phyloP scores from a whole-genome alignment of 2,113 vertebrate genomes.

The Microtus richardsoni region DNA sequence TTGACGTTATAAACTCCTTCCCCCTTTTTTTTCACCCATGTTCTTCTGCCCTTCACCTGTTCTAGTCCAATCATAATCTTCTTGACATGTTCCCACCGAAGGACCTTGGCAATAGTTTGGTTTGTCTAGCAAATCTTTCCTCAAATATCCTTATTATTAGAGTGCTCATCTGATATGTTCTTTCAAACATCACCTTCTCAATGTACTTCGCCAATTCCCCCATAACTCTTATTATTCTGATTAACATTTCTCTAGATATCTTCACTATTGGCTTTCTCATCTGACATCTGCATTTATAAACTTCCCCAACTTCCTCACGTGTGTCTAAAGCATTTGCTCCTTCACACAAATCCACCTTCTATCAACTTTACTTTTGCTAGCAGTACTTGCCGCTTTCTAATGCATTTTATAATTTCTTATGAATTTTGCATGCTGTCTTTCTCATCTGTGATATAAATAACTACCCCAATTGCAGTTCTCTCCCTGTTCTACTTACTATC shows the following conservation, averaged over 20 bases:
- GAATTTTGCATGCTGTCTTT: neutral
- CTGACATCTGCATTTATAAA: neutral
- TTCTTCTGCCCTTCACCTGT: neutral
- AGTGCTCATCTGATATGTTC: neutral
- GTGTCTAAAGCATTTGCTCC: neutral
- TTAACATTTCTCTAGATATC: neutral
- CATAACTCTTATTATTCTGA: neutral
- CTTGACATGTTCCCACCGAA: neutral
- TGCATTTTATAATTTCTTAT: neutral
- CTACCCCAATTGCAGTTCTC: neutral
- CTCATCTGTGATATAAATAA: neutral
- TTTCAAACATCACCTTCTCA: neutral
- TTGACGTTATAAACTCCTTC: neutral
- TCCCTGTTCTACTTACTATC: neutral
- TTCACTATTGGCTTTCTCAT: neutral
- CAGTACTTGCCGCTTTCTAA: neutral
- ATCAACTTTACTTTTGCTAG: neutral
- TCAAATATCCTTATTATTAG: neutral
- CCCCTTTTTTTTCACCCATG: rapidly evolving
- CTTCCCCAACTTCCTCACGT: neutral
- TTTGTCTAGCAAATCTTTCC: neutral
- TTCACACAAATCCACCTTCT: no score
- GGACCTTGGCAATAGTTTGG: neutral
- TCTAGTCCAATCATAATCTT: neutral
- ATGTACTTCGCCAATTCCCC: neutral